phyloP scores from a whole-genome alignment of 2,888 invertebrate genomes.

The Frankliniella intonsa region DNA sequence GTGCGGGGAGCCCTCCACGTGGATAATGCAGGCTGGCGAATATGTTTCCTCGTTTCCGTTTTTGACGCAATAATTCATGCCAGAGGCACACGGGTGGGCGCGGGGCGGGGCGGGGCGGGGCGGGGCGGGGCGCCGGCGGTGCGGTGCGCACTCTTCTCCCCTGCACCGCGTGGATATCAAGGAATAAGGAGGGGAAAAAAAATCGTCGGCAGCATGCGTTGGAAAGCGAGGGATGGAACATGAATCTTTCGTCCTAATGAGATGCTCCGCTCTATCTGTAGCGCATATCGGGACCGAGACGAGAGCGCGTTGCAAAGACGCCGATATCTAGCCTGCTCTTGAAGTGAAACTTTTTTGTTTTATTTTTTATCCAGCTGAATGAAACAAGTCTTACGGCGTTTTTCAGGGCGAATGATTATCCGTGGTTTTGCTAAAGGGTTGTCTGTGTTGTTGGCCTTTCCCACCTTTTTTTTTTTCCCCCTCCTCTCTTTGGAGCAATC shows the following conservation, averaged over 20 bases:
- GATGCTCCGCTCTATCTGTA: background rate
- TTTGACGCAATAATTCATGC: conserved; percentile 17
- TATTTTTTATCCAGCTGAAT: too few species aligned
- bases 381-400: too few species aligned
- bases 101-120: background rate
- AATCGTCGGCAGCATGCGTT: conserved; percentile 9
- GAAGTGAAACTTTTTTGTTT: too few species aligned
- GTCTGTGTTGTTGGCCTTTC: too few species aligned
- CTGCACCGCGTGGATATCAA: background rate
- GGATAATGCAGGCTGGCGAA: too few species aligned
- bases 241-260: conserved; percentile 12
- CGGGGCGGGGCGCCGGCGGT: background rate
- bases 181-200: background rate
- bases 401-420: too few species aligned
- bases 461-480: too few species aligned
- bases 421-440: too few species aligned
- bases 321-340: background rate
- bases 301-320: background rate
- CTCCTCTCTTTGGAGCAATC: too few species aligned
- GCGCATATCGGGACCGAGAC: background rate
- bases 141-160: background rate
- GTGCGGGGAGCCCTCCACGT: too few species aligned
- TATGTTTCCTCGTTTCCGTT: background rate
- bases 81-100: conserved; percentile 3
- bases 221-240: background rate